Base-by-base conservation (phyloP, 2,113 vertebrate genomes). In the Grantiella picta region DNA sequence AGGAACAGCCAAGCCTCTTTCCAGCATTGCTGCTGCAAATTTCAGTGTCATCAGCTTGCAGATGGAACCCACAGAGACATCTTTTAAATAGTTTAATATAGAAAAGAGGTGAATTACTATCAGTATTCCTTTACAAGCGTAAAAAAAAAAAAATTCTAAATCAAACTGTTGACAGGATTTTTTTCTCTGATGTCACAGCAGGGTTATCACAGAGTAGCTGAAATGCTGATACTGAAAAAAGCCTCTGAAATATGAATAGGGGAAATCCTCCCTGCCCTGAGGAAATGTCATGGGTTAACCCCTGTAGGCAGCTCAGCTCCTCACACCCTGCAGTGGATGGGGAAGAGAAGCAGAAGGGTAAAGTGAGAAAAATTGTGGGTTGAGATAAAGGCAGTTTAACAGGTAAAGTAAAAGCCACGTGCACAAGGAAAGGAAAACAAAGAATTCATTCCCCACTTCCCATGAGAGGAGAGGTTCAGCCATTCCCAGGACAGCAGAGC, bases 381-480 rank as follows among this genome's bases (percentile, higher is more conserved):
- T 78, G 31, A 49, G 22, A 53, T 10, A 49, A 70, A 50, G 15
- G 6, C 23, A 49, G 38, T 63, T 28, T 44, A 33, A 28, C 4
- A 72, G 12, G 21, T 15, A 77, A 68, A 82, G 42, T n/a, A 77
- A 45, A 60, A 42, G 1, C 15, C 0, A 1, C 0, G 0, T 2
- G 1, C 0, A 2, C 9, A 36, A 57, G 8, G 15, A 70, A 45
- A 45, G 24, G 9, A 47, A 80, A 57, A 5, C 3, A 23, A 56
- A 14, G 24, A 15, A 53, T 63, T 52, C 2, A 15, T 42, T 52
- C 20, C 7, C 6, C 2, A 2, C 22, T 65, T 52, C 23, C 11
- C 17, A 2, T 3, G 45, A 38, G 29, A 16, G 8, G 9, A 3
- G 7, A 60, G 24, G 9, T 19, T 57, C 79, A 47, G 22, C 22